Conservation (phyloP, 2,113 vertebrate species). For the Phrynosoma blainvillii region DNA sequence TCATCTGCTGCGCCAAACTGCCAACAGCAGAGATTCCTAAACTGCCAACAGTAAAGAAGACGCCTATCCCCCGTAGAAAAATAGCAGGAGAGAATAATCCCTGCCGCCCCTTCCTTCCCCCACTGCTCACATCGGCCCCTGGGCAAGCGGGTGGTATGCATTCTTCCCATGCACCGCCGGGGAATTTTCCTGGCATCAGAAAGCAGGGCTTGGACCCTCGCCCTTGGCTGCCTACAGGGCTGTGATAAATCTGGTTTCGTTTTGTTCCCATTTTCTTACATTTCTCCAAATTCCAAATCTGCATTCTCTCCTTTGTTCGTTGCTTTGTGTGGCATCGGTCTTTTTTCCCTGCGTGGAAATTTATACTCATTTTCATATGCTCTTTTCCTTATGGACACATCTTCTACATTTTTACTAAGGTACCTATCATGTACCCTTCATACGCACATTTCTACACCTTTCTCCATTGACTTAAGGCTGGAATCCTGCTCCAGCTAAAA, state of each 20-base stretch:
- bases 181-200: neutral
- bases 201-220: neutral
- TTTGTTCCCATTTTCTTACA: neutral
- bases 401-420: neutral
- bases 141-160: neutral
- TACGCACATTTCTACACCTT: too few relatives aligned
- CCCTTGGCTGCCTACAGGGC: neutral
- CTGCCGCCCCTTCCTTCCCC: neutral
- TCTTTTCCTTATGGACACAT: neutral
- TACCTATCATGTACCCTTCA: neutral
- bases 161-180: neutral
- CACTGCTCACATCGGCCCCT: neutral
- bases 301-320: neutral
- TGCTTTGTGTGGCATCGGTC: neutral
- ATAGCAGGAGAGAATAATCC: neutral
- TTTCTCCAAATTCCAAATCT: neutral
- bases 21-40: neutral
- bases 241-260: neutral
- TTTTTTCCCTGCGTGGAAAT: neutral
- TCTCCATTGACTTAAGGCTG: too few relatives aligned
- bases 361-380: neutral
- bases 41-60: neutral
- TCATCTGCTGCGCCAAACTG: neutral
- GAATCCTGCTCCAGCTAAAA: too few relatives aligned
- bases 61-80: neutral